phyloP scores from a whole-genome alignment of 1,140 invertebrate genomes.

The Drosophila sproati region DNA sequence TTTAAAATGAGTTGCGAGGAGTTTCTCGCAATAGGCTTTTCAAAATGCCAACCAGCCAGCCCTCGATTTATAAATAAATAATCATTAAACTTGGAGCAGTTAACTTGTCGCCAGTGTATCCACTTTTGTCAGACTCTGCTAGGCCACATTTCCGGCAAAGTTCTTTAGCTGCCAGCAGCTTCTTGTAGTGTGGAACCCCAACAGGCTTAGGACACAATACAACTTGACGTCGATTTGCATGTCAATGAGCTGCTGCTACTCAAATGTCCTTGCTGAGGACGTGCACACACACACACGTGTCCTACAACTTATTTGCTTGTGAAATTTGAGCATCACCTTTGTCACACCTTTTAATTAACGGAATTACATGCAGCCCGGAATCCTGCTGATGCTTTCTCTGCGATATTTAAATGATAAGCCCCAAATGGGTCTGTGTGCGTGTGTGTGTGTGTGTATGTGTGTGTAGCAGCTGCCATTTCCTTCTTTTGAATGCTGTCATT shows the following conservation, averaged over 20 bases:
- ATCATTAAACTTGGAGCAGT: slow-evolving; percentile 19
- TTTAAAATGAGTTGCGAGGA: neutral
- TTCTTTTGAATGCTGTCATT: slow-evolving; percentile 54
- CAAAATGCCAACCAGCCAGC: slow-evolving; percentile 8
- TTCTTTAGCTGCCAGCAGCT: slow-evolving; percentile 1
- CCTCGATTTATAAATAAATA: slow-evolving; percentile 37
- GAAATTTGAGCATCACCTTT: slow-evolving; percentile 52
- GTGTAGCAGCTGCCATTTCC: slow-evolving; percentile 30
- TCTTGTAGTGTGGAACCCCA: slow-evolving; percentile 2
- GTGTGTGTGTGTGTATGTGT: slow-evolving; percentile 9
- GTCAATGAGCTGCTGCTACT: slow-evolving; percentile 54
- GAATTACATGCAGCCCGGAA: slow-evolving; percentile 48
- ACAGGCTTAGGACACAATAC: slow-evolving; percentile 10
- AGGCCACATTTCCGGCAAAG: slow-evolving; percentile 21
- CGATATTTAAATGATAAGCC: slow-evolving; percentile 16
- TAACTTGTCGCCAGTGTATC: slow-evolving; percentile 8
- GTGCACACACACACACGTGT: slow-evolving; percentile 32
- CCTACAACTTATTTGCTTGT: slow-evolving; percentile 29
- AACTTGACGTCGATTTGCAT: slow-evolving; percentile 42
- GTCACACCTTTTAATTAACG: slow-evolving; percentile 76
- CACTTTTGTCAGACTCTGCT: neutral
- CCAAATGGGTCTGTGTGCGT: neutral
- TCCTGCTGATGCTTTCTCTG: slow-evolving; percentile 16
- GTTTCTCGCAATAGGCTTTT: slow-evolving; percentile 1
- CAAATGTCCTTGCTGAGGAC: slow-evolving; percentile 33